Evolutionary conservation across 2,888 invertebrate species (phyloP).

Genomic region (Drosophila acutilabella): DNA sequence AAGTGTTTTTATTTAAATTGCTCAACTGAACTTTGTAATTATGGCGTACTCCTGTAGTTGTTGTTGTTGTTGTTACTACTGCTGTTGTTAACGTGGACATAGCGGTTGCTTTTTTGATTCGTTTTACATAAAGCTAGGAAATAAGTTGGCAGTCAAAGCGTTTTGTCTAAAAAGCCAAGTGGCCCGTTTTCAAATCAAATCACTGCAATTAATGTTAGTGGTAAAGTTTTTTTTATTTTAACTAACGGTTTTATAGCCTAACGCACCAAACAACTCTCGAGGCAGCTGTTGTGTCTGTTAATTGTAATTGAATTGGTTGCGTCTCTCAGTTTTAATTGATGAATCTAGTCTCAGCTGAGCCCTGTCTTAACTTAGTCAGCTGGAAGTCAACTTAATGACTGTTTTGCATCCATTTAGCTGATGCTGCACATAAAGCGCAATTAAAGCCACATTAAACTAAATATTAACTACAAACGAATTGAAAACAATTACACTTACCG

Average conservation of each 20-base stretch:
- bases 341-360: conserved; percentile 38
- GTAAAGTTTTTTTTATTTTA: conserved; percentile 52
- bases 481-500: conserved; percentile 35
- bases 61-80: conserved; percentile 12
- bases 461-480: conserved; percentile 47
- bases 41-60: conserved; percentile 53
- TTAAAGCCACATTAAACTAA: conserved; percentile 65
- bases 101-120: conserved; percentile 39
- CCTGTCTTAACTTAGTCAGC: conserved; percentile 29
- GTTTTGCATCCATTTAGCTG: conserved; percentile 45
- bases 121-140: conserved; percentile 66
- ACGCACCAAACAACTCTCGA: conserved; percentile 33
- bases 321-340: conserved; percentile 64
- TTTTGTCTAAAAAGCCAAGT: conserved; percentile 58
- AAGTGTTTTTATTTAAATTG: conserved; percentile 80
- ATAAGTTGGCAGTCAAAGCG: conserved; percentile 33
- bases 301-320: conserved; percentile 72
- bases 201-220: conserved; percentile 74
- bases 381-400: conserved; percentile 37
- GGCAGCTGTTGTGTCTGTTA: conserved; percentile 61
- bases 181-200: conserved; percentile 56
- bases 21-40: conserved; percentile 78
- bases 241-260: conserved; percentile 74
- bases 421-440: conserved; percentile 71
- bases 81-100: conserved; percentile 21